These are phyloP conservation scores for Patella caerulea DNA, from an alignment of 2,888 invertebrate species.

Conservation along the genomic window DNA sequence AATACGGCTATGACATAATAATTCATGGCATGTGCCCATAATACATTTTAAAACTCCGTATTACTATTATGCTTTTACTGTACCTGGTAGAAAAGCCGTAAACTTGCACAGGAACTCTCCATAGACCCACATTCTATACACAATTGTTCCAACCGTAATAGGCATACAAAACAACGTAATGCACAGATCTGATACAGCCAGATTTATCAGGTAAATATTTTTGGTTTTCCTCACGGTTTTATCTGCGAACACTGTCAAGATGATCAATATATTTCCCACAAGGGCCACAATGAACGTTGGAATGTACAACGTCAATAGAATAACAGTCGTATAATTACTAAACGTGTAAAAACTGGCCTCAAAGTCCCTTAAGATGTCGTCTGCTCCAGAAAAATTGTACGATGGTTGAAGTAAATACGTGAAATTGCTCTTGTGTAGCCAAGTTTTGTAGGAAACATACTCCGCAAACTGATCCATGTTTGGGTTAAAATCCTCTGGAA, in stretches of 20 bases:
- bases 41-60: too few relatives aligned
- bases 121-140: slow-evolving; percentile 65
- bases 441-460: slow-evolving; percentile 40
- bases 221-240: slow-evolving; percentile 53
- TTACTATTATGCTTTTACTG: slow-evolving; percentile 42
- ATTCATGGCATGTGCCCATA: too few relatives aligned
- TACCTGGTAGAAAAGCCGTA: slow-evolving; percentile 80
- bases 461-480: slow-evolving; percentile 53
- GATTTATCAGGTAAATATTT: slow-evolving; percentile 82
- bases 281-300: slow-evolving; percentile 59
- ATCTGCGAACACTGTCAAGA: slow-evolving; percentile 55
- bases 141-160: slow-evolving; percentile 76
- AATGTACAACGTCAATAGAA: slow-evolving; percentile 55
- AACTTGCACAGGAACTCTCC: slow-evolving; percentile 64
- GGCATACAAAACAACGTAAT: slow-evolving; percentile 75
- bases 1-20: too few relatives aligned
- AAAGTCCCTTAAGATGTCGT: slow-evolving; percentile 52
- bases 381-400: slow-evolving; percentile 49
- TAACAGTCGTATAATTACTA: slow-evolving; percentile 49
- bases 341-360: slow-evolving; percentile 43
- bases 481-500: slow-evolving; percentile 20
- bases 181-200: slow-evolving; percentile 83
- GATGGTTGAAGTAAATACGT: slow-evolving; percentile 26
- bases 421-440: slow-evolving; percentile 36
- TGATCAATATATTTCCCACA: slow-evolving; percentile 57